Base-by-base conservation (phyloP, 2,113 vertebrate genomes). In the Canis aureus region DNA sequence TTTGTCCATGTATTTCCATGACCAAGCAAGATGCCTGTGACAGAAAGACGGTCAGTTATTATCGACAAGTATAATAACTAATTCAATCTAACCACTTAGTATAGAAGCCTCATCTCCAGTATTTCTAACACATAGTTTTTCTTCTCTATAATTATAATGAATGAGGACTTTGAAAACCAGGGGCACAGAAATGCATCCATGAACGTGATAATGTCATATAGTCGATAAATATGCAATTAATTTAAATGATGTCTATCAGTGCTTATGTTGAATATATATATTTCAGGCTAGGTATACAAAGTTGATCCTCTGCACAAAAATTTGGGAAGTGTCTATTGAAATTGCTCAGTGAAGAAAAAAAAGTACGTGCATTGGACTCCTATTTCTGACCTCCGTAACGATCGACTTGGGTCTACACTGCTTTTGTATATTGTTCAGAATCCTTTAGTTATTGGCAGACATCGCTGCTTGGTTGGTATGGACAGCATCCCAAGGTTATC, bases 371-470 rank as follows among this genome's bases (percentile, higher is more conserved):
- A n/a, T 11, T 51, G 3, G 12, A 80, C 0, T 38, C 3, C 35
- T 84, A 66, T 57, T 88, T 96, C 27, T 29, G 25, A 43, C 20
- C 66, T 38, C 35, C 7, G 2, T 32, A 82, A 93, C 35, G 84
- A 85, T 66, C 20, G 57, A 10, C 2, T n/a, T 96, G 25, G 43
- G 4, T n/a, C 27, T 51, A 16, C 29, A 64, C 76, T 85, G 3
- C 43, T 96, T 91, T 79, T 23, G 60, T 80, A 92, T 95, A 89
- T 73, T n/a, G 82, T 95, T 94, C 20, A n/a, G 13, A n/a, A 29
- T 92, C 94, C 32, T 49, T 95, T 79, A 94, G 85, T 89, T 82
- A 94, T 62, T 69, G 82, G 62, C 22, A 86, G 66, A 73, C 2
- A 13, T 3, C 86, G n/a, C 53, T 94, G 3, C 74, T 91, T 9